Conservation (phyloP, 2,888 invertebrate genomes). For the Phoenoteleia sp. region DNA sequence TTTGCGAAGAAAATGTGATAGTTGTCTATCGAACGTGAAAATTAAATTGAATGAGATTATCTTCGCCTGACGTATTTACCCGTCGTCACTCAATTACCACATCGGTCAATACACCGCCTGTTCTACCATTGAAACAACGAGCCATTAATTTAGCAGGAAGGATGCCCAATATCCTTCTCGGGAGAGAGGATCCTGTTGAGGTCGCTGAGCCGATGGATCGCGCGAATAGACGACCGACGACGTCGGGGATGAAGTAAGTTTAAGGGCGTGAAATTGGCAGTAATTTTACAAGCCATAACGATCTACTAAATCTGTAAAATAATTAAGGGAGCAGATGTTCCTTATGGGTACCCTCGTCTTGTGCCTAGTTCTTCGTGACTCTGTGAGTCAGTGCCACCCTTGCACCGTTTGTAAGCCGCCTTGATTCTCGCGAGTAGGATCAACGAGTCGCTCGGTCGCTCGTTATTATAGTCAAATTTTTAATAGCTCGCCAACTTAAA, state of each 20-base stretch:
- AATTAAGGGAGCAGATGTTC: conserved; percentile 86
- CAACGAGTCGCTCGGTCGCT: neutral
- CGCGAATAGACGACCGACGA: conserved; percentile 61
- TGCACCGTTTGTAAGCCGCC: conserved; percentile 35
- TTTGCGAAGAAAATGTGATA: conserved; percentile 52
- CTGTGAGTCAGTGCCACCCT: conserved; percentile 51
- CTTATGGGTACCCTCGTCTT: conserved; percentile 46
- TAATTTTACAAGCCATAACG: conserved; percentile 87
- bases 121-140: conserved; percentile 80
- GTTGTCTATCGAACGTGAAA: conserved; percentile 59
- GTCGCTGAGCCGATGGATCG: conserved; percentile 49
- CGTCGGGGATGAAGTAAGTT: conserved; percentile 84
- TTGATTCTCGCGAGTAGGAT: conserved; percentile 24
- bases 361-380: conserved; percentile 50
- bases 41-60: conserved; percentile 70
- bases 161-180: conserved; percentile 84
- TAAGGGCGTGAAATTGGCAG: conserved; percentile 86
- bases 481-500: conserved; percentile 36
- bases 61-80: conserved; percentile 72
- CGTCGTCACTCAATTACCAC: conserved; percentile 82
- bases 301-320: conserved; percentile 87
- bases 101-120: conserved; percentile 80
- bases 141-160: conserved; percentile 83
- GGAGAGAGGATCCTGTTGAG: conserved; percentile 71
- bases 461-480: conserved; percentile 57